These are phyloP conservation scores for Ceraclea dissimilis DNA, from an alignment of 2,888 invertebrate species.

Conservation along the genomic window DNA sequence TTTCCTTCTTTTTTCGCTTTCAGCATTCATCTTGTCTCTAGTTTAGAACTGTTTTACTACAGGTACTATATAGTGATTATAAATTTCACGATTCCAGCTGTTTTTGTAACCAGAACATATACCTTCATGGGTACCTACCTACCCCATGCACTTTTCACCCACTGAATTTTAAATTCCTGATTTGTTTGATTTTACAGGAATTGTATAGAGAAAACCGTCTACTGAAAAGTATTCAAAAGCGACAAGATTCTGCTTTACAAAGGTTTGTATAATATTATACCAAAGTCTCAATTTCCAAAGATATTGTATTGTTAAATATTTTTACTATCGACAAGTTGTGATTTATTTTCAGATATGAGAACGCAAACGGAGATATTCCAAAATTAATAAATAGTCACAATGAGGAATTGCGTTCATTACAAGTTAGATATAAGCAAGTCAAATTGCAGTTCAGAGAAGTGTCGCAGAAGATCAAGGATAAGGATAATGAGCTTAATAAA, in stretches of 20 bases:
- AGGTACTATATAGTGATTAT: neutral
- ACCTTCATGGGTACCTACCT: no score
- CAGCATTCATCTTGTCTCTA: neutral
- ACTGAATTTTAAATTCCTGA: no score
- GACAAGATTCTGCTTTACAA: slow-evolving; percentile 70
- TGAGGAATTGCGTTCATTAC: slow-evolving; percentile 68
- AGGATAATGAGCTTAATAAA: slow-evolving; percentile 58
- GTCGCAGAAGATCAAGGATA: slow-evolving; percentile 57
- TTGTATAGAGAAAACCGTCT: slow-evolving; percentile 66
- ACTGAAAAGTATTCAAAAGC: slow-evolving; percentile 66
- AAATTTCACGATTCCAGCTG: no score
- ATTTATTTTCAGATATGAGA: slow-evolving; percentile 54
- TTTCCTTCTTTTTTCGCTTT: neutral
- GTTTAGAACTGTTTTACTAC: no score
- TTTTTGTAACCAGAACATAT: no score
- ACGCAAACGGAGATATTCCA: slow-evolving; percentile 69
- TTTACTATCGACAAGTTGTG: neutral
- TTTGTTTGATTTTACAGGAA: slow-evolving; percentile 50
- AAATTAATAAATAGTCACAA: slow-evolving; percentile 67
- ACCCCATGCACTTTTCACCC: no score
- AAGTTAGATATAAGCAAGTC: slow-evolving; percentile 60
- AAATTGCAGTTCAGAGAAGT: slow-evolving; percentile 56
- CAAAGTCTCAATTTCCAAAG: no score
- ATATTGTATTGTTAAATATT: no score
- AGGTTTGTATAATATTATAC: slow-evolving; percentile 36